Conservation (phyloP, 2,797 vertebrate genomes). For the Oreochromis grahami region DNA sequence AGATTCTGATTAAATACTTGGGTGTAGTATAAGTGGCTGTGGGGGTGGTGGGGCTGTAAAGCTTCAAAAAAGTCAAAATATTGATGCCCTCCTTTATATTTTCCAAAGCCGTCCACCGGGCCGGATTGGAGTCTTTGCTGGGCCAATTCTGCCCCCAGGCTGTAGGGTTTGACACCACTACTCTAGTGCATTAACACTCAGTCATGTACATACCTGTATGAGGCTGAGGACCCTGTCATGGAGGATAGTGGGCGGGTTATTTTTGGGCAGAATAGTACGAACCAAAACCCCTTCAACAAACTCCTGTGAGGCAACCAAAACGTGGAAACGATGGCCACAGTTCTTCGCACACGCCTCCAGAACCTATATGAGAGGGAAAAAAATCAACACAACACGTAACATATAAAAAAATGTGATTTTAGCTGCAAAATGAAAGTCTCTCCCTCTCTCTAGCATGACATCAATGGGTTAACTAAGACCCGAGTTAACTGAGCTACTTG, state of each 20-base stretch:
- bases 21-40: neutral
- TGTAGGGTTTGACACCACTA: fast-evolving
- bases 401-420: neutral
- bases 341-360: conserved; percentile 97
- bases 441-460: neutral
- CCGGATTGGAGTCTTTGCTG: fast-evolving
- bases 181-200: neutral
- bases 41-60: neutral
- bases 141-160: fast-evolving
- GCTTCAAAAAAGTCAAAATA: neutral
- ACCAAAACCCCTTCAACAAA: conserved; percentile 95
- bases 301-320: conserved; percentile 87
- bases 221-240: conserved; percentile 92
- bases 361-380: conserved; percentile 70
- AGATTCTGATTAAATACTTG: neutral
- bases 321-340: conserved; percentile 92
- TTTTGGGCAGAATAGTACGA: conserved; percentile 90
- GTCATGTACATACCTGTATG: conserved; percentile 83
- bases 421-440: neutral
- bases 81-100: neutral
- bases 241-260: conserved; percentile 87
- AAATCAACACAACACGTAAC: fast-evolving
- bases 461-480: neutral
- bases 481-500: neutral
- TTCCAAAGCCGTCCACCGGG: neutral